Evolutionary conservation across 2,113 vertebrate species (phyloP), one percentile per base, ranked within the genome.

Genomic region (Misgurnus anguillicaudatus): DNA sequence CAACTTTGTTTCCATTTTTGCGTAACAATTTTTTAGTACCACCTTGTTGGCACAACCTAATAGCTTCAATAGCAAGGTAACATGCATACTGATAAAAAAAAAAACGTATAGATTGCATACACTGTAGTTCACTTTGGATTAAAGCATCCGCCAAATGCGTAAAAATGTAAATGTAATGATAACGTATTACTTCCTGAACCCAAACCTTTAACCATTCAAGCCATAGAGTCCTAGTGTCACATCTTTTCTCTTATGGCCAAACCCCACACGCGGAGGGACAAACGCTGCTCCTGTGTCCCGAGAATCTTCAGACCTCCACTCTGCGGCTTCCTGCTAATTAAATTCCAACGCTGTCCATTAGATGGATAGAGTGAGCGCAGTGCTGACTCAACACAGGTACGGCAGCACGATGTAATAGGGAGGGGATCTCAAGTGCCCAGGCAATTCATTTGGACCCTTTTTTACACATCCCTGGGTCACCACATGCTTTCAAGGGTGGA

Each of bases 291-390:
- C 51, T 72, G n/a, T 75, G 64, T 57, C 84, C 82, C 74, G 55
- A 77, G 81, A 86, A 85, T 88, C 76, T 87, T 89, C 84, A 75
- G 82, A 72, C 86, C 68, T 81, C 81, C 77, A 92, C 94, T 96
- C 95, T 94, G 92, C 95, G 94, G 94, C 95, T 92, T 95, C 94
- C 93, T 92, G 91, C 92, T 98, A 98, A 98, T 98, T 97, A 97
- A 98, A 97, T 98, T 96, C 95, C 94, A 93, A 93, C 90, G 94
- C 94, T 92, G 94, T 97, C 96, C 96, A 98, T 98, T 98, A 98
- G 96, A 94, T 92, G 94, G 94, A 96, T 95, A 92, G 94, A 96
- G 95, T 91, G 94, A 94, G 93, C 92, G 91, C 90, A 89, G 92
- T 92, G 92, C 97, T 98, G 97, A 98, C 95, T 94, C 96, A 94